Evolutionary conservation across 2,888 invertebrate species (phyloP), one percentile per base, ranked within the genome.

Genomic region (Psylliodes chrysocephalus): DNA sequence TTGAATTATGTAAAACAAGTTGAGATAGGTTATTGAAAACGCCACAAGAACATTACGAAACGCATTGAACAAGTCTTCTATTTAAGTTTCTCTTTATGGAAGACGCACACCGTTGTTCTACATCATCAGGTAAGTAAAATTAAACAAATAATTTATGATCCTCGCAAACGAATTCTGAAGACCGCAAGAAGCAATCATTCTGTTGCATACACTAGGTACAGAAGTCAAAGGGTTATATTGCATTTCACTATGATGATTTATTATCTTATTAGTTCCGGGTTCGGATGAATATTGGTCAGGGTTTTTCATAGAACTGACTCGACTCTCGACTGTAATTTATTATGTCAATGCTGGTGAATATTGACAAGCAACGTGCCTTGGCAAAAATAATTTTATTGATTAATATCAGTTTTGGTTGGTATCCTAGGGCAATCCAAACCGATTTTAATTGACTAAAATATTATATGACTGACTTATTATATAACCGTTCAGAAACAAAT

Each of bases 181-280:
- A 69, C 69, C 69, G 67, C 74, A 72, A 71, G 68, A 63, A 68
- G 67, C 70, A 70, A 74, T 74, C 73, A 72, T 69, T 66, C 67
- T 55, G 60, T 68, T 69, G 64, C 68, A 63, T 52, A 68, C 60
- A 67, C 57, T 57, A 61, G 63, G 53, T 63, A 65, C 69, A 64
- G 71, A 57, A 74, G 75, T 72, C 72, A 75, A 75, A 72, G 75
- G 74, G 73, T 76, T 76, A 74, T 72, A 71, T 71, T 72, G 68
- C 70, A 71, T 71, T 69, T 69, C 60, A 51, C 60, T 59, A 54
- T 42, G 56, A 72, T 76, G 76, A 76, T 76, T 76, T 76, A 76
- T 75, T 71, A 69, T 68, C 66, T 49, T 66, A 73, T 76, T 75
- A 68, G 75, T 76, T 75, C 74, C 75, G 74, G 73, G 66, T 68